Conservation (phyloP, 2,888 invertebrate species). For the Pseudanteris insignis region DNA sequence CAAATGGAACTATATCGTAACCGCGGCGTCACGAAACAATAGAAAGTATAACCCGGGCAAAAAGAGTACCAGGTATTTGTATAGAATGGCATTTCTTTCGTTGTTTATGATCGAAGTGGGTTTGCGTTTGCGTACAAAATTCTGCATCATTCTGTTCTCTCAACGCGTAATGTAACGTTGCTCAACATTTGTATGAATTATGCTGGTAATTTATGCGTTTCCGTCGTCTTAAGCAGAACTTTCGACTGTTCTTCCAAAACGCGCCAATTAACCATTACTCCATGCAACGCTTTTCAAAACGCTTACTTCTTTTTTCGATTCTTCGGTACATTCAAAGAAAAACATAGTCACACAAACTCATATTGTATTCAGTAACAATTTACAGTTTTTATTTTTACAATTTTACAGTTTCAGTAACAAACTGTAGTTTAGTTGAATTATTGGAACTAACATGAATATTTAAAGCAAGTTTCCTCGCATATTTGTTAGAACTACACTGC, state of each 20-base stretch:
- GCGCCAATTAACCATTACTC: constrained; percentile 35
- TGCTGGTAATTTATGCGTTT: constrained; percentile 26
- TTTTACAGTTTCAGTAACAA: too few relatives aligned
- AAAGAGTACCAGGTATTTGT: constrained; percentile 34
- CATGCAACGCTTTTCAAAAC: constrained; percentile 8
- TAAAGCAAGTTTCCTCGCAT: too few relatives aligned
- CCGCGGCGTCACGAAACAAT: constrained; percentile 40
- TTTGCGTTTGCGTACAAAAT: constrained; percentile 22
- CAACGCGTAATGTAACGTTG: constrained; percentile 3
- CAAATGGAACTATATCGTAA: constrained; percentile 35
- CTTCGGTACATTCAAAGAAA: too few relatives aligned
- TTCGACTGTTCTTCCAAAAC: constrained; percentile 29
- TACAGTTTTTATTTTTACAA: constrained; percentile 28
- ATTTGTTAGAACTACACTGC: too few relatives aligned
- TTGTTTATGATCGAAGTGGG: constrained; percentile 22
- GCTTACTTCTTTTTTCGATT: constrained; percentile 24
- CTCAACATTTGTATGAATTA: constrained; percentile 19
- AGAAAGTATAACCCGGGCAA: constrained; percentile 44
- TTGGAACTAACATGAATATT: too few relatives aligned
- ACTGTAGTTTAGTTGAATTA: too few relatives aligned
- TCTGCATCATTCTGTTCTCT: neutral
- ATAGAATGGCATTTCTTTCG: constrained; percentile 31
- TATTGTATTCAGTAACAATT: too few relatives aligned
- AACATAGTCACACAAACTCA: too few relatives aligned
- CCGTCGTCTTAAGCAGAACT: constrained; percentile 29